Evolutionary conservation across 2,797 vertebrate species (phyloP).

Genomic region (Chelidonichthys spinosus): DNA sequence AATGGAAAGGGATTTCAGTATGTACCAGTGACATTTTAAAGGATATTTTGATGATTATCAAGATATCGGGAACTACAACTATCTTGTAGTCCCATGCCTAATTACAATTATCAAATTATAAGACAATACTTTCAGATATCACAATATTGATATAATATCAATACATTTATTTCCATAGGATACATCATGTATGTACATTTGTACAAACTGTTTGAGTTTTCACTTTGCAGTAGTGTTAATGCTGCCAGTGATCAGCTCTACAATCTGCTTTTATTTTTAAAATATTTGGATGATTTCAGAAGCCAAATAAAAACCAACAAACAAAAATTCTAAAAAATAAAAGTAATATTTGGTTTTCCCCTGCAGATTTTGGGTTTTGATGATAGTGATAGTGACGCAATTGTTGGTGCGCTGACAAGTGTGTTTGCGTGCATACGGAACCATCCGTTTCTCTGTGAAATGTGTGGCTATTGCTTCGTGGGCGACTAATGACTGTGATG

Average conservation of each 20-base stretch:
- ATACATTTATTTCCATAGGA: neutral
- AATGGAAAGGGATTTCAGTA: too few relatives aligned
- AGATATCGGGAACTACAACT: too few relatives aligned
- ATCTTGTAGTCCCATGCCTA: too few relatives aligned
- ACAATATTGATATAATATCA: too few relatives aligned
- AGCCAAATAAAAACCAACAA: neutral
- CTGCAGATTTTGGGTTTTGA: neutral
- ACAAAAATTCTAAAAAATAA: neutral
- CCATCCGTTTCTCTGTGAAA: too few relatives aligned
- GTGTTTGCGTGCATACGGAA: constrained; percentile 18
- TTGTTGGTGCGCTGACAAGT: neutral
- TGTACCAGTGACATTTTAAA: too few relatives aligned
- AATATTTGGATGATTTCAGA: neutral
- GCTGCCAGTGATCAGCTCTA: neutral
- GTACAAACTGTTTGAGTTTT: neutral
- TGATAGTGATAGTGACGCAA: neutral
- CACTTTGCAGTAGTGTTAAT: neutral
- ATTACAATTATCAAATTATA: too few relatives aligned
- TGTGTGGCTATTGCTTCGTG: neutral
- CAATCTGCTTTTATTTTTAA: neutral
- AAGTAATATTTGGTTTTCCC: neutral
- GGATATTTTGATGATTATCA: too few relatives aligned
- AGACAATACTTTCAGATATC: too few relatives aligned
- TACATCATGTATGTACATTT: neutral
- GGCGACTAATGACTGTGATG: constrained; percentile 5